Evolutionary conservation across 1,140 invertebrate genomes (phyloP).

Genomic region (Drosophila truncata): DNA sequence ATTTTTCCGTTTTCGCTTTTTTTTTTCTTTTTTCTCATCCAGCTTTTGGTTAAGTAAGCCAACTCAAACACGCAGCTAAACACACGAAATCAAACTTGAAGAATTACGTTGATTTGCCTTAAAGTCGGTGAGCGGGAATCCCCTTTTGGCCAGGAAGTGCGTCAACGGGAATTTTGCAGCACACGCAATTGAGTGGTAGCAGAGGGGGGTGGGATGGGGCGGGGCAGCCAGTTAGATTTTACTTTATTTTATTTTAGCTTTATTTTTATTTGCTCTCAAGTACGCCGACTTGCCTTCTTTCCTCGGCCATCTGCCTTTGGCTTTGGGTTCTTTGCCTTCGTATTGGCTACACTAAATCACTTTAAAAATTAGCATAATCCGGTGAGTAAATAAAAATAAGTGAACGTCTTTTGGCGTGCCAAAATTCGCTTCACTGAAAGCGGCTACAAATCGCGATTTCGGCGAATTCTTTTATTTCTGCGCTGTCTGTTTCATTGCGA

Average conservation of each 20-base stretch:
- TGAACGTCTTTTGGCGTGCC: slow-evolving; percentile 63
- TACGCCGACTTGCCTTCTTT: slow-evolving; percentile 15
- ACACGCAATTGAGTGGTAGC: slow-evolving; percentile 59
- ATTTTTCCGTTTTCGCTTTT: slow-evolving; percentile 16
- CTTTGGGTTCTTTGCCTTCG: slow-evolving; percentile 46
- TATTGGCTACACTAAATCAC: slow-evolving; percentile 80
- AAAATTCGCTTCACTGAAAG: slow-evolving; percentile 42
- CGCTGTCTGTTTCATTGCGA: slow-evolving; percentile 19
- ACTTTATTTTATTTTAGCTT: slow-evolving; percentile 70
- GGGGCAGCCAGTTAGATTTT: slow-evolving; percentile 69
- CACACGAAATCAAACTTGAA: slow-evolving; percentile 80
- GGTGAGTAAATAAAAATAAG: slow-evolving; percentile 84
- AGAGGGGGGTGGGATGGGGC: background rate
- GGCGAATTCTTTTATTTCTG: slow-evolving; percentile 33
- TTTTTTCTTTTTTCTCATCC: slow-evolving; percentile 4
- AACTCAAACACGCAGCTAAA: slow-evolving; percentile 77
- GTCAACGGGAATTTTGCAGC: slow-evolving; percentile 74
- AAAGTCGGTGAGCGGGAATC: slow-evolving; percentile 46
- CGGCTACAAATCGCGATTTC: slow-evolving; percentile 51
- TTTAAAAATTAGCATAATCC: slow-evolving; percentile 84
- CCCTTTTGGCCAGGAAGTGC: slow-evolving; percentile 55
- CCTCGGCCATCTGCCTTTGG: slow-evolving; percentile 26
- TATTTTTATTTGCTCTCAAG: slow-evolving; percentile 64
- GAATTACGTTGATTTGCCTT: slow-evolving; percentile 78
- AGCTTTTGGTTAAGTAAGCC: slow-evolving; percentile 71